Base-by-base conservation (phyloP, 2,888 invertebrate species). In the Trichopria drosophilae region DNA sequence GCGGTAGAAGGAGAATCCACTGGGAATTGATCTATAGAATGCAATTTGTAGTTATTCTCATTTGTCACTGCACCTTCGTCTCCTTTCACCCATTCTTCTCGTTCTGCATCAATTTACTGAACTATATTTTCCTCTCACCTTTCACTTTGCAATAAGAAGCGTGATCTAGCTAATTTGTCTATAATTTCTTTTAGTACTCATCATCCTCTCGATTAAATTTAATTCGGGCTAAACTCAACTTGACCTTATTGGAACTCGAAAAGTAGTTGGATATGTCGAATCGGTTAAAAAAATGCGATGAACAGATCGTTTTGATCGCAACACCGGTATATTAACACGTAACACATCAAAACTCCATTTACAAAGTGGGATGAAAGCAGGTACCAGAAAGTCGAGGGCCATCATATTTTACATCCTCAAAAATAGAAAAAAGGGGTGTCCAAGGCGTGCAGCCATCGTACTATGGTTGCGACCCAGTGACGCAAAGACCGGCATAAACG, bases 1-100 rank as follows among this genome's bases (percentile, higher is more conserved):
- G n/a, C n/a, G n/a, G n/a, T 48, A n/a, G 31, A n/a, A 35, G 12
- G 12, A 22, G 28, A n/a, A 36, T 18, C 9, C 42, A 41, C n/a
- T n/a, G n/a, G n/a, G n/a, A 41, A 51, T 55, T 35, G 55, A 58
- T 32, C 42, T 35, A 49, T 59, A 66, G 66, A 66, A 67, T 57
- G 67, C 68, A 71, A 71, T 71, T 70, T 70, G 68, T 68, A 66
- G 65, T 64, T 63, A 68, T 63, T 67, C 70, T 71, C 71, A 69
- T 71, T 70, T 71, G 69, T 71, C 69, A 71, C 67, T 65, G 63
- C 62, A 58, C 61, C 62, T 56, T 22, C 35, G 29, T 40, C 54
- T 36, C 47, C 51, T 32, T 34, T 44, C 34, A 32, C 31, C 34
- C 31, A 26, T 18, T 26, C 26, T 9, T 18, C 18, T 2, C 18